Conservation (phyloP, 2,888 invertebrate species). For the Eudemis profundana region DNA sequence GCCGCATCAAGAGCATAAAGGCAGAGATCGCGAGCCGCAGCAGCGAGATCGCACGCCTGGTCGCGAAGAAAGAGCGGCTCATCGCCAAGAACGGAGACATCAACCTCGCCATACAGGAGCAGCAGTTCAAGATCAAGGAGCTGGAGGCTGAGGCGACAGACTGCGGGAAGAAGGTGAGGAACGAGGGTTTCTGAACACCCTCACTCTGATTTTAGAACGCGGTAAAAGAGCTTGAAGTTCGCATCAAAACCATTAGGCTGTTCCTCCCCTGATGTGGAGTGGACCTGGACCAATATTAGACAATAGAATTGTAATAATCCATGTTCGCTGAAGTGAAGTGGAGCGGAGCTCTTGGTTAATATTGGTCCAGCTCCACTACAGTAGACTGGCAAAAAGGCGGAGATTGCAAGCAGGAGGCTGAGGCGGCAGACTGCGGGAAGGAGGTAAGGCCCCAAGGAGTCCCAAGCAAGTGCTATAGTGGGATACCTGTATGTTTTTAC, state of each 20-base stretch:
- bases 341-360: no score
- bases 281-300: no score
- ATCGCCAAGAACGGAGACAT: constrained; percentile 85
- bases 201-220: not conserved
- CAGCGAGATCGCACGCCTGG: constrained; percentile 87
- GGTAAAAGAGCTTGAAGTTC: not conserved
- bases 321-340: no score
- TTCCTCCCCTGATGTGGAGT: no score
- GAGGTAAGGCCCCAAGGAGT: constrained; percentile 60
- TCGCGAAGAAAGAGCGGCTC: constrained; percentile 88
- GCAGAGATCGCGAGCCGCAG: constrained; percentile 88
- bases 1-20: constrained; percentile 88
- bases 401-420: constrained; percentile 87
- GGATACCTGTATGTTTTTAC: no score
- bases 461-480: no score
- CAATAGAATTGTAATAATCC: no score
- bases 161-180: constrained; percentile 71
- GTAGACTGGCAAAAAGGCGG: constrained; percentile 88
- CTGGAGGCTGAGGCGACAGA: constrained; percentile 85
- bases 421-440: constrained; percentile 78
- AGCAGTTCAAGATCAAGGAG: constrained; percentile 86
- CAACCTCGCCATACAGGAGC: constrained; percentile 58
- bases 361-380: no score
- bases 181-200: not conserved
- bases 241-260: no score